Evolutionary conservation across 1,140 invertebrate genomes (phyloP).

Genomic region (Macrobrachium rosenbergii): DNA sequence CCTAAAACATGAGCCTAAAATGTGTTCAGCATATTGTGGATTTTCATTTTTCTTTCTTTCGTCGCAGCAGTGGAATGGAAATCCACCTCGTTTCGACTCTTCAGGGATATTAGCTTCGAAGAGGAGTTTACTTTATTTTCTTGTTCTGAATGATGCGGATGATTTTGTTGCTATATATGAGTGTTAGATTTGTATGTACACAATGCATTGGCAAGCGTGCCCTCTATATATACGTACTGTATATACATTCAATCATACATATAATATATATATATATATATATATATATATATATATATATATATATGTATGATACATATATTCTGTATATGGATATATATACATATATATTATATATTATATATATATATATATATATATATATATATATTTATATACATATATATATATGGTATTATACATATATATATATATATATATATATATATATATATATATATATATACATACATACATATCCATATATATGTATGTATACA

Average conservation of each 20-base stretch:
- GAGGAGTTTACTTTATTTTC: no score
- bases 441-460: conserved; percentile 21
- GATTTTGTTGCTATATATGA: no score
- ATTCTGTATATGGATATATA: not conserved
- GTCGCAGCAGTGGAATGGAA: not conserved
- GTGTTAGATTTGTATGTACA: no score
- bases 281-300: not conserved
- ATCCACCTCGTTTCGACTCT: no score
- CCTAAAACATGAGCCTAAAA: no score
- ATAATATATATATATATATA: conserved; percentile 17
- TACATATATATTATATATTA: no score
- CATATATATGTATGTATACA: not conserved
- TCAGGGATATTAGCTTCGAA: not conserved
- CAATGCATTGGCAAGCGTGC: no score
- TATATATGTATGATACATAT: not conserved
- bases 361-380: conserved; percentile 14
- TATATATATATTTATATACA: not conserved
- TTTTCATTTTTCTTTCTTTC: not conserved
- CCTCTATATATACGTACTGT: not conserved
- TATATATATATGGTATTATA: not conserved
- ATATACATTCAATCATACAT: not conserved
- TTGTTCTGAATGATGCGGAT: no score
- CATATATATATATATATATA: not conserved
- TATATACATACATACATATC: conserved; percentile 4
- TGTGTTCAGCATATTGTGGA: no score